phyloP scores from a whole-genome alignment of 2,888 invertebrate genomes.

The Eupithecia centaureata region DNA sequence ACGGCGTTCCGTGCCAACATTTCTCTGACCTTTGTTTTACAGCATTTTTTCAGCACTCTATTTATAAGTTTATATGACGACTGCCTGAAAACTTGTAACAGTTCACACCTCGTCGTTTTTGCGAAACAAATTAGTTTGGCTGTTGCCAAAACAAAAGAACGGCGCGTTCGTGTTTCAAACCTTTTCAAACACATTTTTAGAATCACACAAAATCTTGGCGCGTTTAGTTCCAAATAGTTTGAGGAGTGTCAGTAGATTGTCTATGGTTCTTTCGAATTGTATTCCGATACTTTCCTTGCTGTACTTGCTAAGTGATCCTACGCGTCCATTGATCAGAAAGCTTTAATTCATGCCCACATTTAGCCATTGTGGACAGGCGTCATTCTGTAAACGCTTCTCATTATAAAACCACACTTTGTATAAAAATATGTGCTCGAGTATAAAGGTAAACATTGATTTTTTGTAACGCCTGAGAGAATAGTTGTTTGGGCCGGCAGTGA shows the following conservation, averaged over 20 bases:
- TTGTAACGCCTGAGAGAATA: conserved; percentile 74
- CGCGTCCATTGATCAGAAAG: conserved; percentile 70
- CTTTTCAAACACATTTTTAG: background rate
- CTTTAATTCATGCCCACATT: conserved; percentile 76
- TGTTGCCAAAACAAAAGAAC: conserved; percentile 33
- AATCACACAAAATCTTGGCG: background rate
- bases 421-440: conserved; percentile 81
- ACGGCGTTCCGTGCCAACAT: conserved; percentile 71
- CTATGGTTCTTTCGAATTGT: background rate
- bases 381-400: conserved; percentile 81
- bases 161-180: conserved; percentile 9
- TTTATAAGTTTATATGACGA: conserved; percentile 58
- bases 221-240: conserved; percentile 10
- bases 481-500: conserved; percentile 79
- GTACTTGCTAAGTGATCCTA: conserved; percentile 42
- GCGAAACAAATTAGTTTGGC: conserved; percentile 29
- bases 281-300: conserved; percentile 51
- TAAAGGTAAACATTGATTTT: conserved; percentile 83
- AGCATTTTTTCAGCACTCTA: conserved; percentile 75
- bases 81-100: conserved; percentile 19
- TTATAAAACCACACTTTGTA: conserved; percentile 81
- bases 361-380: conserved; percentile 78
- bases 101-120: conserved; percentile 26
- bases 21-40: conserved; percentile 73
- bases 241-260: background rate